Conservation (phyloP, 2,113 vertebrate species). For the Ginglymostoma cirratum region DNA sequence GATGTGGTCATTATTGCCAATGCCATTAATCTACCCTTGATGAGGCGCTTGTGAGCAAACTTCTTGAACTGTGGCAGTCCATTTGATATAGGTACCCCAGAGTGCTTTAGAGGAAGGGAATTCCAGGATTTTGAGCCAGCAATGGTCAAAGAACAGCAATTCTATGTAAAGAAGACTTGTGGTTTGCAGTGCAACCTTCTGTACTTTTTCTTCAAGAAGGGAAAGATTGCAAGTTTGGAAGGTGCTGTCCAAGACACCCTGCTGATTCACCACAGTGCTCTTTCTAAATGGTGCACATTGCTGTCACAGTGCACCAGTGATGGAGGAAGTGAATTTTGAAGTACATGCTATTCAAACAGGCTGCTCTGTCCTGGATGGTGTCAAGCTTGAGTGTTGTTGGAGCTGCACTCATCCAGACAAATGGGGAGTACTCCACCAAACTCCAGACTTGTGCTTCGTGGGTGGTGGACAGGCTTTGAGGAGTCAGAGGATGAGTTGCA, state of each 20-base stretch:
- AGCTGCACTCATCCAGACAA: not conserved
- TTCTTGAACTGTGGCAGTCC: not conserved
- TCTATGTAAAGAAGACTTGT: not conserved
- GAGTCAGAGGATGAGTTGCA: not conserved
- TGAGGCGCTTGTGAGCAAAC: not conserved
- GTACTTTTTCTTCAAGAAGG: not conserved
- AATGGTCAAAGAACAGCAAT: not conserved
- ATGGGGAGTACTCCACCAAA: not conserved
- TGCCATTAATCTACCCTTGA: not conserved
- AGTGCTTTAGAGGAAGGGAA: not conserved
- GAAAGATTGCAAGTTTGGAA: not conserved
- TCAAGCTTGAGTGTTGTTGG: not conserved
- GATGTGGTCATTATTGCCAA: not conserved
- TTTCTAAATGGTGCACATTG: not conserved
- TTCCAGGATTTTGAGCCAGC: not conserved
- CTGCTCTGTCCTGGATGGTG: not conserved
- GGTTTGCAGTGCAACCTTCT: not conserved
- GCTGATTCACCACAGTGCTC: not conserved
- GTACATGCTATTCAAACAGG: not conserved
- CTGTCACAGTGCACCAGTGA: not conserved
- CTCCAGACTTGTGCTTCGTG: not conserved
- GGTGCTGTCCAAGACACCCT: not conserved
- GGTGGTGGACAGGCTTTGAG: not conserved
- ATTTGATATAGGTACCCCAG: not conserved
- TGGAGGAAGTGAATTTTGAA: not conserved